phyloP scores from a whole-genome alignment of 2,797 vertebrate genomes.

The Macropus fuliginosus region DNA sequence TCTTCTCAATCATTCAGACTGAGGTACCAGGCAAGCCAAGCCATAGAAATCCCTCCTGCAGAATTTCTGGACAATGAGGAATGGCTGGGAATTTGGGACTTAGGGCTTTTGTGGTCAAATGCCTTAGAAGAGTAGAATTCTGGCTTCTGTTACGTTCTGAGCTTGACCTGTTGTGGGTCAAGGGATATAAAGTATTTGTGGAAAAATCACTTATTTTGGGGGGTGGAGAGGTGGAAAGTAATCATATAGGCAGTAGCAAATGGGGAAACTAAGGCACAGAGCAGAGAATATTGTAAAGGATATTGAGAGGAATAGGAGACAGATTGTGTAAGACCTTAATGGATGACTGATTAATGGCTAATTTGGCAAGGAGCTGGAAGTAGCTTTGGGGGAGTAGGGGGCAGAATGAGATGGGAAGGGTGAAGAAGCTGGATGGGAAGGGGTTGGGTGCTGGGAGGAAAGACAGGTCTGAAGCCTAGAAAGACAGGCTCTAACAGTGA shows the following conservation, averaged over 20 bases:
- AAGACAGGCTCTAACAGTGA: not conserved
- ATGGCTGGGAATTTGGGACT: not conserved
- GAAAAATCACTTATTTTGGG: slow-evolving; percentile 2
- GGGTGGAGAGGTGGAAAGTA: not conserved
- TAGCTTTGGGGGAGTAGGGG: slow-evolving; percentile 28
- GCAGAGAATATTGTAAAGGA: not conserved
- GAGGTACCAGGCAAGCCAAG: not conserved
- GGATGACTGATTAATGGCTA: slow-evolving; percentile 65
- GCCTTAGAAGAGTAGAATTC: not conserved
- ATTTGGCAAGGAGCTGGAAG: slow-evolving; percentile 17
- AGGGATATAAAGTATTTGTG: not conserved
- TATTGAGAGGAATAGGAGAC: not conserved
- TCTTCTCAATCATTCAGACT: not conserved
- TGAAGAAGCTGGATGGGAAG: not conserved
- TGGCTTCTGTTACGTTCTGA: not conserved
- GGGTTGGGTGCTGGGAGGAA: not conserved
- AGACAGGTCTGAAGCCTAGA: not conserved
- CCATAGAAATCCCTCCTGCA: not conserved
- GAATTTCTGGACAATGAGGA: not conserved
- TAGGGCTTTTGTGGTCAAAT: not conserved
- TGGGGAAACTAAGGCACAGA: slow-evolving; percentile 71
- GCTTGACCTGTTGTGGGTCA: not conserved
- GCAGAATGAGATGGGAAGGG: not conserved
- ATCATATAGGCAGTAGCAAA: not conserved
- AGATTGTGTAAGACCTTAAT: slow-evolving; percentile 11